Conservation (phyloP, 2,797 vertebrate species). For the Platalea minor region DNA sequence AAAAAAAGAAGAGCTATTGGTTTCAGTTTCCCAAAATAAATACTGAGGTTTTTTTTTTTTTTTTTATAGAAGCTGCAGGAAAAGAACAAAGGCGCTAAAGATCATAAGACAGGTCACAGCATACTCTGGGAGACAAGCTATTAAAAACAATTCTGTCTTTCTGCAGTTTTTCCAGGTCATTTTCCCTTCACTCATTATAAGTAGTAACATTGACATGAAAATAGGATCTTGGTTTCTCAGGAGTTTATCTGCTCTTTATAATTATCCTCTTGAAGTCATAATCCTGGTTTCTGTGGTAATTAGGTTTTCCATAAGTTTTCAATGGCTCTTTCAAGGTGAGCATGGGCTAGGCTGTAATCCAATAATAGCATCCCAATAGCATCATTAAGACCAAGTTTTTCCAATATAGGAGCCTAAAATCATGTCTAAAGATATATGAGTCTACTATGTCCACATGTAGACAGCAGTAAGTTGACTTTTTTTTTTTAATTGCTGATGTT, state of each 20-base stretch:
- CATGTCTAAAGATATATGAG: neutral
- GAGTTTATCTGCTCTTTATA: constrained; percentile 18
- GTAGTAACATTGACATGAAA: constrained; percentile 42
- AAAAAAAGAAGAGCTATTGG: neutral
- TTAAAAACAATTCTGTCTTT: constrained; percentile 35
- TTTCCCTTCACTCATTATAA: constrained; percentile 24
- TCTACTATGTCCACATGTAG: neutral
- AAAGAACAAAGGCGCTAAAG: constrained; percentile 39
- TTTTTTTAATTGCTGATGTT: neutral
- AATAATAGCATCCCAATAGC: neutral
- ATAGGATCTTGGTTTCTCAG: constrained; percentile 13
- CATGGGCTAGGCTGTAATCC: neutral
- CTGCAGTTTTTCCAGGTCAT: constrained; percentile 35
- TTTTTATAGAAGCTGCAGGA: neutral
- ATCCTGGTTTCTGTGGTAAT: constrained; percentile 16
- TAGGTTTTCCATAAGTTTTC: constrained; percentile 10
- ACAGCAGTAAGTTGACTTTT: neutral
- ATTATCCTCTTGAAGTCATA: constrained; percentile 33
- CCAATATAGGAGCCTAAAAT: neutral
- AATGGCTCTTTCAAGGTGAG: neutral
- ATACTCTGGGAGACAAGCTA: neutral
- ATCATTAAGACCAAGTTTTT: neutral
- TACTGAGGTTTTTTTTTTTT: neutral
- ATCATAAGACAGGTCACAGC: constrained; percentile 17
- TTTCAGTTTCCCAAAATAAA: constrained; percentile 44